These are phyloP conservation scores for Drosophila prostipennis DNA, from an alignment of 2,888 invertebrate genomes.

Conservation along the genomic window DNA sequence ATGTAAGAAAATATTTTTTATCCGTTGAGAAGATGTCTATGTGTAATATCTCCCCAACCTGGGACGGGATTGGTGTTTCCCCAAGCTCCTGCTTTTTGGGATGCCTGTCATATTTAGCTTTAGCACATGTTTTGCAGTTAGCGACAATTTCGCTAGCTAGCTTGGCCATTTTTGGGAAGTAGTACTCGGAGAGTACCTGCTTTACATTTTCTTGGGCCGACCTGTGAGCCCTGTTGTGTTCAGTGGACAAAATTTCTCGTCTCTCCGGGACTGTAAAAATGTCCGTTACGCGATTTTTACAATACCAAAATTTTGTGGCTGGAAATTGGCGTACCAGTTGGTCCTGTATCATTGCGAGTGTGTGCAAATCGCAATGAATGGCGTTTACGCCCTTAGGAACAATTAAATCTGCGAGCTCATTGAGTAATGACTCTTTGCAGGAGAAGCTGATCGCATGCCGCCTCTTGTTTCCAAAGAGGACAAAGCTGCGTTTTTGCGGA, in stretches of 20 bases:
- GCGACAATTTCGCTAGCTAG: neutral
- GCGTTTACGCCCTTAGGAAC: slow-evolving; percentile 4
- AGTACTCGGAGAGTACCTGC: too few species aligned
- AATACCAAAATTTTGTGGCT: neutral
- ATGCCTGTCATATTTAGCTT: neutral
- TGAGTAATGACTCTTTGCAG: slow-evolving; percentile 8
- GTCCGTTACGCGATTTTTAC: neutral
- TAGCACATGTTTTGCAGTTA: neutral
- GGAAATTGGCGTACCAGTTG: neutral
- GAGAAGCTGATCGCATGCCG: slow-evolving; percentile 11
- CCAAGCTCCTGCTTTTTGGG: neutral
- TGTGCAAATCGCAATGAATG: neutral
- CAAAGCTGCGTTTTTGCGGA: slow-evolving; percentile 9
- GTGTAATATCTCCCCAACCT: neutral
- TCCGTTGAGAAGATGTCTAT: slow-evolving; percentile 2
- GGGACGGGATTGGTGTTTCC: neutral
- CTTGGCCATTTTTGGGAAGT: neutral
- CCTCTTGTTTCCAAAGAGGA: slow-evolving; percentile 15
- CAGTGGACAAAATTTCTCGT: neutral
- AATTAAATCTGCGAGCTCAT: slow-evolving; percentile 6
- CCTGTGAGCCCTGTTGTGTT: neutral
- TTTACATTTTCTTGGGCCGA: neutral
- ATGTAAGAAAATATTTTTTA: neutral
- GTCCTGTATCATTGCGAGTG: neutral
- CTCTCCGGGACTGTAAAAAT: neutral